These are phyloP conservation scores for Halictus rubicundus DNA, from an alignment of 1,140 invertebrate genomes.

Conservation along the genomic window DNA sequence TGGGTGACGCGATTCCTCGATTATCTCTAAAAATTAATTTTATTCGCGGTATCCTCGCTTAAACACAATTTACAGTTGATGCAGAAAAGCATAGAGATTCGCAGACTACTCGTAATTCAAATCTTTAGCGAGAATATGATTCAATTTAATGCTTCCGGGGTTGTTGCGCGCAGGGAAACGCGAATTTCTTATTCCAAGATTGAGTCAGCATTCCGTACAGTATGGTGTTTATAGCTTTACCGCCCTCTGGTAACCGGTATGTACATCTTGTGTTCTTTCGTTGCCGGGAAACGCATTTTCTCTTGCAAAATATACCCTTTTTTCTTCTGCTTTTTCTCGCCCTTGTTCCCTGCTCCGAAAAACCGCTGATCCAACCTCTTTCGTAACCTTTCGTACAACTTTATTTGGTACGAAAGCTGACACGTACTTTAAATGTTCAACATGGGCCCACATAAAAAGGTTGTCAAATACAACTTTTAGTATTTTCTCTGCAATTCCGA, in stretches of 20 bases:
- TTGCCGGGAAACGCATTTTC: conserved; percentile 9
- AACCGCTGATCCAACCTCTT: conserved; percentile 11
- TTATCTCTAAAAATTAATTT: no score
- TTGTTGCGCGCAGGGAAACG: conserved; percentile 25
- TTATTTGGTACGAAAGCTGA: no score
- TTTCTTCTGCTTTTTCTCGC: no score
- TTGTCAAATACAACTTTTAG: no score
- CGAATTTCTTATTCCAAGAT: conserved; percentile 29
- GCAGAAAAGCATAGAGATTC: no score
- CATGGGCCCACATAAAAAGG: no score
- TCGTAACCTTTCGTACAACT: neutral
- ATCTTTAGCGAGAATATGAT: conserved; percentile 11
- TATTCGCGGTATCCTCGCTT: no score
- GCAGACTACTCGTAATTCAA: no score
- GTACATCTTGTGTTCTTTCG: conserved; percentile 11
- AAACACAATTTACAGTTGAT: no score
- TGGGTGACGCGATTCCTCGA: no score
- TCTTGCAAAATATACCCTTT: neutral
- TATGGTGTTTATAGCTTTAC: conserved; percentile 41
- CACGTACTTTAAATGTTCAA: no score
- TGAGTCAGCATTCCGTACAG: conserved; percentile 40
- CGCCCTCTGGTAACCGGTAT: conserved; percentile 26
- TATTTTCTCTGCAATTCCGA: no score
- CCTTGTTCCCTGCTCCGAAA: neutral
- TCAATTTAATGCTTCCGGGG: conserved; percentile 12